These are phyloP conservation scores for Acanthaster planci DNA, from an alignment of 35 echinoderm and acorn worm species.

Conservation along the genomic window DNA sequence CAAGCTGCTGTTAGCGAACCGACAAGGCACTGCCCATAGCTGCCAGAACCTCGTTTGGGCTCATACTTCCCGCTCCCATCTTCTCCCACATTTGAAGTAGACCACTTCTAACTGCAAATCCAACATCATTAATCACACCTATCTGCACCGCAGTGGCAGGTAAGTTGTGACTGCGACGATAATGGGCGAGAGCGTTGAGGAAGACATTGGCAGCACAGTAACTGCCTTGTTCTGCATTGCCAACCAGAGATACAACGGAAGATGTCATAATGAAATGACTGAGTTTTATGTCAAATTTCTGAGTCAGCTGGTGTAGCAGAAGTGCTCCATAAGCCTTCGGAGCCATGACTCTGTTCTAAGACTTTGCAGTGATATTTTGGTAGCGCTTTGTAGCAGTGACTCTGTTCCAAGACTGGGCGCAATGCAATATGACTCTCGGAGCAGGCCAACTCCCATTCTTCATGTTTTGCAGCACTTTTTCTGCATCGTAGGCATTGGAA, in stretches of 20 bases:
- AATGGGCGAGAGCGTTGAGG: conserved; percentile 38
- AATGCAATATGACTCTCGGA: conserved; percentile 60
- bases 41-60: conserved; percentile 27
- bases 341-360: conserved; percentile 48
- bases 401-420: conserved; percentile 55
- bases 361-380: conserved; percentile 6
- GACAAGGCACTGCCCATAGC: conserved; percentile 30
- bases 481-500: neutral
- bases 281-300: conserved; percentile 37
- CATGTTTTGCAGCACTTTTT: conserved; percentile 23
- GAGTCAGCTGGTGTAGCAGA: conserved; percentile 54
- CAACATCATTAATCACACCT: conserved; percentile 49
- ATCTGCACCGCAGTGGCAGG: conserved; percentile 58
- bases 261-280: conserved; percentile 58
- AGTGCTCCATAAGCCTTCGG: conserved; percentile 67
- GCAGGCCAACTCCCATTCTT: neutral
- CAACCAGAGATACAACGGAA: conserved; percentile 53
- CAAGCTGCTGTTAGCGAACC: neutral
- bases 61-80: conserved; percentile 42
- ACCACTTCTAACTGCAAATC: conserved; percentile 47
- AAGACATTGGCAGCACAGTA: conserved; percentile 73
- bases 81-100: conserved; percentile 24
- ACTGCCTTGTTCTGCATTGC: conserved; percentile 64
- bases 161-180: conserved; percentile 9
- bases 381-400: no score